A percentile compares a stretch with the other conserved stretches of the same genome.
Evolutionary conservation across 2,797 vertebrate species (phyloP).

Genomic region (Peromyscus nudipes): DNA sequence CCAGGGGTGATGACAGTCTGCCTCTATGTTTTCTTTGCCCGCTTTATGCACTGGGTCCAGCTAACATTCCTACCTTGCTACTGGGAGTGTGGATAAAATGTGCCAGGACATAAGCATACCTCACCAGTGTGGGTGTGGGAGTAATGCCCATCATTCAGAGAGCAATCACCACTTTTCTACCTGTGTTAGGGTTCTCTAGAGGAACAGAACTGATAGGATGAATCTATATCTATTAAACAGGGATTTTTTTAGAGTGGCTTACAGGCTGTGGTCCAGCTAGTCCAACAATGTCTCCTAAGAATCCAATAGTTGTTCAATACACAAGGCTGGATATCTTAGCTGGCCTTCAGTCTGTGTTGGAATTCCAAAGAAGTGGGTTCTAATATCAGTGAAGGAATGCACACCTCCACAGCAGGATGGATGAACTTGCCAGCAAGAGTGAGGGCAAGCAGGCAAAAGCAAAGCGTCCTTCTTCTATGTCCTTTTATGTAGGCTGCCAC

Average conservation of each 20-base stretch:
- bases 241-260: neutral
- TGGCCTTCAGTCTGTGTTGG: neutral
- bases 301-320: neutral
- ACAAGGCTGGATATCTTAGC: neutral
- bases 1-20: neutral
- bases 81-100: neutral
- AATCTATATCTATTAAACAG: neutral
- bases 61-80: neutral
- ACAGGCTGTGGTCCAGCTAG: neutral
- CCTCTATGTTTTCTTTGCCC: neutral
- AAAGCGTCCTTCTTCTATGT: neutral
- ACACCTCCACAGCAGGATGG: neutral
- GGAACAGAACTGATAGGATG: too few species aligned
- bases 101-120: neutral
- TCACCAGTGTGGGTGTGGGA: accelerated
- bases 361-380: neutral
- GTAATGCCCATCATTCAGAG: neutral
- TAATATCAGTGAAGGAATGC: neutral
- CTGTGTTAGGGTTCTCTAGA: neutral
- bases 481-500: neutral
- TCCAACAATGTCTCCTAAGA: neutral
- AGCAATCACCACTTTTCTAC: neutral
- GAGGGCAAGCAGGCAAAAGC: neutral
- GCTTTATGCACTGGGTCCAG: neutral
- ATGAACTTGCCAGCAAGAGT: neutral